Conservation (phyloP, 2,888 invertebrate species). For the Polymixis lichenea region DNA sequence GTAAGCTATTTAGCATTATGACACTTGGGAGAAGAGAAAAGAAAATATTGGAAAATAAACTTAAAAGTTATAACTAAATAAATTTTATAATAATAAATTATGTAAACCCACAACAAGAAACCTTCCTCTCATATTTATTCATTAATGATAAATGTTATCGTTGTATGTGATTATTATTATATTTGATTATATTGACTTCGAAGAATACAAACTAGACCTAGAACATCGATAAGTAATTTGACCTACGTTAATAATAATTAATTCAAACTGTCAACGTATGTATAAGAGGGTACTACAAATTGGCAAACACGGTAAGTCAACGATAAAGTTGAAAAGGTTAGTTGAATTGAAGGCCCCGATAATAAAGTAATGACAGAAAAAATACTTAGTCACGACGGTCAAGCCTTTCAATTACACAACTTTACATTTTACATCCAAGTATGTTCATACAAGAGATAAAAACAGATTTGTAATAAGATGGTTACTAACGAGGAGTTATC, state of each 20-base stretch:
- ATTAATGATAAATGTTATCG: not conserved
- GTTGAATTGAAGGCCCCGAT: slow-evolving; percentile 35
- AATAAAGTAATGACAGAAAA: slow-evolving; percentile 16
- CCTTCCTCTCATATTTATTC: not conserved
- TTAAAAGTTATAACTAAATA: too few relatives aligned
- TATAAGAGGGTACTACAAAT: not conserved
- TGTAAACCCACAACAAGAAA: too few relatives aligned
- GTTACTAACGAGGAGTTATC: slow-evolving; percentile 19
- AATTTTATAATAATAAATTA: too few relatives aligned
- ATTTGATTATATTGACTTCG: not conserved
- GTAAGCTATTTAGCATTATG: too few relatives aligned
- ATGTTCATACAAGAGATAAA: slow-evolving; percentile 33
- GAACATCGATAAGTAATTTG: not conserved
- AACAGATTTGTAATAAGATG: slow-evolving; percentile 45
- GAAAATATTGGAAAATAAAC: too few relatives aligned
- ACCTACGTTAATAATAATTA: slow-evolving; percentile 11
- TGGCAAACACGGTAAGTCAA: not conserved
- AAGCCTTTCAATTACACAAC: slow-evolving; percentile 43
- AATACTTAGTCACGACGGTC: slow-evolving; percentile 9
- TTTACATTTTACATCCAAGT: not conserved
- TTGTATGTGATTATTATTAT: too few relatives aligned
- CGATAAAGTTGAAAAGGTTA: slow-evolving; percentile 41
- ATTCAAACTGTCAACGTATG: not conserved
- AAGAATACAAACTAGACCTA: not conserved
- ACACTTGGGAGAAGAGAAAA: too few relatives aligned